Evolutionary conservation across 2,797 vertebrate species (phyloP).

Genomic region (Neosilurus mollespiculum): DNA sequence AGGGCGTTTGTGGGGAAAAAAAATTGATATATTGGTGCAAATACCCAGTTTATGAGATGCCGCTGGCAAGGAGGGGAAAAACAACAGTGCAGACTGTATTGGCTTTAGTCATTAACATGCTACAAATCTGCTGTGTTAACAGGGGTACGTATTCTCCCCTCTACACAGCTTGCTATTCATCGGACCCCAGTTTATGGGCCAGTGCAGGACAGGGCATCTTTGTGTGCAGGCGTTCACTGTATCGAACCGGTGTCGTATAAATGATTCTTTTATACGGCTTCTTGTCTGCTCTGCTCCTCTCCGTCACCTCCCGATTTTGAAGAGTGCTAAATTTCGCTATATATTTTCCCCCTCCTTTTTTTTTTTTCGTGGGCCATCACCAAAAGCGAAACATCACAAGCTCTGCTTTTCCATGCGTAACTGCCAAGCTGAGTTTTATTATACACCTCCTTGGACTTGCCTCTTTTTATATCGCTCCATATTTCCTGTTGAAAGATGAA

Average conservation of each 20-base stretch:
- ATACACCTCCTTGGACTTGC: conserved; percentile 47
- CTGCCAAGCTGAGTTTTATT: conserved; percentile 49
- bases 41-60: conserved; percentile 19
- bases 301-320: conserved; percentile 35
- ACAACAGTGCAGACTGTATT: conserved; percentile 46
- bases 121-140: conserved; percentile 59
- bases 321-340: neutral
- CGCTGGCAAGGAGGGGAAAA: neutral
- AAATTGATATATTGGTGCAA: conserved; percentile 51
- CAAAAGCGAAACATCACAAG: conserved; percentile 47
- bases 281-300: conserved; percentile 46
- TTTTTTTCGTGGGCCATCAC: conserved; percentile 20
- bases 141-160: conserved; percentile 51
- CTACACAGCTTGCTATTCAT: conserved; percentile 69
- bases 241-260: conserved; percentile 59
- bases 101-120: conserved; percentile 36
- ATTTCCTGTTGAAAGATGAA: conserved; percentile 73
- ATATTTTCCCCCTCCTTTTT: neutral
- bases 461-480: conserved; percentile 60
- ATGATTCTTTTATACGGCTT: conserved; percentile 66
- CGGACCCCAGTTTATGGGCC: conserved; percentile 63
- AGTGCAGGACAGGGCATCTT: conserved; percentile 63
- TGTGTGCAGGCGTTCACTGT: conserved; percentile 64
- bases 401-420: conserved; percentile 43
- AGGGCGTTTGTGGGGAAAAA: conserved; percentile 42